A percentile compares a stretch with the other conserved stretches of the same genome.
Evolutionary conservation across 2,888 invertebrate genomes (phyloP).

Genomic region (Chrysomela aeneicollis): DNA sequence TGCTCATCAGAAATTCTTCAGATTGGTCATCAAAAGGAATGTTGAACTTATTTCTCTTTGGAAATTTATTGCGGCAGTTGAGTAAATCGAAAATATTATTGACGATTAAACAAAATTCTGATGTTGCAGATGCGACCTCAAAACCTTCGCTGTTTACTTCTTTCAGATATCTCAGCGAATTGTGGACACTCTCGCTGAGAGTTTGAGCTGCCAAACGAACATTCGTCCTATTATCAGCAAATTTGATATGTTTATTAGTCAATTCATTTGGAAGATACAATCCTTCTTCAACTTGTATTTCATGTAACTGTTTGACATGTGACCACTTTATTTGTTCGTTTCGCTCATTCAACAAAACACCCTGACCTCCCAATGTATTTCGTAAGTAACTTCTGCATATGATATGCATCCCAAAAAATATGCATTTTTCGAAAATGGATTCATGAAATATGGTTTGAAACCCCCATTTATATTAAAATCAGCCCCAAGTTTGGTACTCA

Average conservation of each 20-base stretch:
- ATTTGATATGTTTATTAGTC: background rate
- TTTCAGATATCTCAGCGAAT: background rate
- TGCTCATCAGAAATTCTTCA: background rate
- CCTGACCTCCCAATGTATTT: background rate
- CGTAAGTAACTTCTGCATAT: background rate
- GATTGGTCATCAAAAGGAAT: background rate
- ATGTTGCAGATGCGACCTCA: background rate
- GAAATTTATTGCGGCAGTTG: background rate
- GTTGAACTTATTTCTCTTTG: background rate
- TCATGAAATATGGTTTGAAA: constrained; percentile 24
- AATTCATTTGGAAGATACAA: background rate
- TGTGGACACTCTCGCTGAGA: background rate
- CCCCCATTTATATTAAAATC: constrained; percentile 11
- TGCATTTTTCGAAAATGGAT: constrained; percentile 18
- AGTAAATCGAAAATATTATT: background rate
- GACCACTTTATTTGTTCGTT: background rate
- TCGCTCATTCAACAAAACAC: background rate
- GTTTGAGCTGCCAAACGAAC: constrained; percentile 7
- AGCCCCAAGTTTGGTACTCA: constrained; percentile 30
- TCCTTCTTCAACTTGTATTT: background rate
- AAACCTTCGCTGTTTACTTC: background rate
- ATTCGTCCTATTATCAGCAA: background rate
- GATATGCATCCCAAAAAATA: constrained; percentile 16
- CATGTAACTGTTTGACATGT: background rate
- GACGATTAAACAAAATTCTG: background rate